A percentile compares a stretch with the other conserved stretches of the same genome.
Evolutionary conservation across 2,113 vertebrate species (phyloP).

Genomic region (human (Homo sapiens)): DNA sequence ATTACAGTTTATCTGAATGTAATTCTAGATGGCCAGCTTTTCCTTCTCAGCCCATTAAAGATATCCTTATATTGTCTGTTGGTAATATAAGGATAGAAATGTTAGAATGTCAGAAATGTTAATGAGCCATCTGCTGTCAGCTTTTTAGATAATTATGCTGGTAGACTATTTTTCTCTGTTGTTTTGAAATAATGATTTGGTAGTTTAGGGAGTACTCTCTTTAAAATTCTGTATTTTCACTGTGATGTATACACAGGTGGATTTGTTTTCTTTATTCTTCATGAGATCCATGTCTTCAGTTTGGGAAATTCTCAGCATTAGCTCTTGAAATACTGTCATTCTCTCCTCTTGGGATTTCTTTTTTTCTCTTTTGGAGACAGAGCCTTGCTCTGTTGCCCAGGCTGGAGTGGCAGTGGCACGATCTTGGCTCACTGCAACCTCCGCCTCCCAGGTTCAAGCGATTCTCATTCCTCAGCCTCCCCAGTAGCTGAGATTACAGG

Average conservation of each 20-base stretch:
- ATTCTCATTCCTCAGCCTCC: too few species aligned
- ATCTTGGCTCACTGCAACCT: too few species aligned
- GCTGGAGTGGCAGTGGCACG: too few species aligned
- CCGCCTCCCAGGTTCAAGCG: too few species aligned
- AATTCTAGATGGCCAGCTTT: neutral
- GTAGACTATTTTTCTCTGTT: constrained; percentile 3
- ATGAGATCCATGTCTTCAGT: neutral
- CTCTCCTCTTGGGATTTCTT: neutral
- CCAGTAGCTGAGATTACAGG: too few species aligned
- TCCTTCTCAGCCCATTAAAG: neutral
- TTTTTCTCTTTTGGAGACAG: neutral
- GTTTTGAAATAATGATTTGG: constrained; percentile 18
- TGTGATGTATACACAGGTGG: neutral
- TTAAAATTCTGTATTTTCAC: neutral
- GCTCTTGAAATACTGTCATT: neutral
- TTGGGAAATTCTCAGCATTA: constrained; percentile 5
- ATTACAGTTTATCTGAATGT: neutral
- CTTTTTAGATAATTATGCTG: neutral
- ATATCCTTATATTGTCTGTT: neutral
- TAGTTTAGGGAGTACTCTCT: constrained; percentile 1
- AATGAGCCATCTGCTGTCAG: neutral
- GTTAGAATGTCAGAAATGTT: neutral
- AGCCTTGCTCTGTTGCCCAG: too few species aligned
- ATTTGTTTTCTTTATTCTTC: constrained; percentile 21
- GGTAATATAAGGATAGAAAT: neutral